A percentile compares a stretch with the other conserved stretches of the same genome.
These are phyloP conservation scores for Anguilla rostrata DNA, from an alignment of 2,113 vertebrate species.

Conservation along the genomic window DNA sequence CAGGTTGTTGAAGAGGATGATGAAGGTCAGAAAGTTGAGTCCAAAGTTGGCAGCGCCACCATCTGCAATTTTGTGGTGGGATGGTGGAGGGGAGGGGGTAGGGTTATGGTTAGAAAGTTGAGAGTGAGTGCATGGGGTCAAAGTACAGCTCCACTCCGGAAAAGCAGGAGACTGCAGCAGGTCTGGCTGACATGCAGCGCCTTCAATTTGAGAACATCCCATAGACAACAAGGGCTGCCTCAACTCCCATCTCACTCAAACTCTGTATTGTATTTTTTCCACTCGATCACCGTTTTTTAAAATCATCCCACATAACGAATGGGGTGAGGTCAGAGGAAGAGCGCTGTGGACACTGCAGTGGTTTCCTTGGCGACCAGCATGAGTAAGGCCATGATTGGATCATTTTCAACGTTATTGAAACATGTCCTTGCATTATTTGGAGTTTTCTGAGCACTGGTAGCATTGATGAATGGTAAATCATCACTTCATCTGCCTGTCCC, in stretches of 20 bases:
- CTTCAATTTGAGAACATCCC: too few species aligned
- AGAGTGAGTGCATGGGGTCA: not conserved
- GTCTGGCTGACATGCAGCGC: not conserved
- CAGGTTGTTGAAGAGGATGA: constrained; percentile 99
- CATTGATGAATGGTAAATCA: not conserved
- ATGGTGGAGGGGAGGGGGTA: not conserved
- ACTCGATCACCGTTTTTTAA: too few species aligned
- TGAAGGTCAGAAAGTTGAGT: constrained; percentile 98
- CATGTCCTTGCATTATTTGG: not conserved
- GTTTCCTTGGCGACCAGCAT: not conserved
- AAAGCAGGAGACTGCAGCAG: not conserved
- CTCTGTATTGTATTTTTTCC: not conserved
- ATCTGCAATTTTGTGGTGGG: constrained; percentile 68
- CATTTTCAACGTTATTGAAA: not conserved
- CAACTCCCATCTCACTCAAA: not conserved
- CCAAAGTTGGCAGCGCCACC: constrained; percentile 95
- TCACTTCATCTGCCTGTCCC: too few species aligned
- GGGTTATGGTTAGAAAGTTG: not conserved
- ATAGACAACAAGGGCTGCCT: too few species aligned
- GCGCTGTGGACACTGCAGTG: not conserved
- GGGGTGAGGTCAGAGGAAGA: not conserved
- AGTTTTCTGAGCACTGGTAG: too few species aligned
- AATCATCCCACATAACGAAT: not conserved
- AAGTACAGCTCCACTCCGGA: not conserved
- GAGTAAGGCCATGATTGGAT: too few species aligned